Evolutionary conservation across 2,888 invertebrate species (phyloP).

Genomic region (Drosophila phalerata): DNA sequence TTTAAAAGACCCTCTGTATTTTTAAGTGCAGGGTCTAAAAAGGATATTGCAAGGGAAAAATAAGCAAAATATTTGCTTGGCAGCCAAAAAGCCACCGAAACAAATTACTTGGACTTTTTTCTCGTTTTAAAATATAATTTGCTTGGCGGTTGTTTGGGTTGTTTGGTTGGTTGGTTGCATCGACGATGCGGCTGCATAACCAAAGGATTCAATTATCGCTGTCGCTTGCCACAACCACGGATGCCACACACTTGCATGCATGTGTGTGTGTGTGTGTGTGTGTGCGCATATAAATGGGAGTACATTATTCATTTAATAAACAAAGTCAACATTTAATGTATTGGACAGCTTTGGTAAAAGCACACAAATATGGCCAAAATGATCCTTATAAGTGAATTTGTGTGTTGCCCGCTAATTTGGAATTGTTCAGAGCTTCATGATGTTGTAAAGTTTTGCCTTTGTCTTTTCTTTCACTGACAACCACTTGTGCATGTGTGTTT

Average conservation of each 20-base stretch:
- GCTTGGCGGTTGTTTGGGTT: constrained; percentile 44
- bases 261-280: constrained; percentile 1
- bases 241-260: background rate
- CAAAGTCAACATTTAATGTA: constrained; percentile 29
- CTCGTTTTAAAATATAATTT: constrained; percentile 70
- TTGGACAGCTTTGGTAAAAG: constrained; percentile 22
- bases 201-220: constrained; percentile 72
- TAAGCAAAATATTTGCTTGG: constrained; percentile 48
- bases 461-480: constrained; percentile 29
- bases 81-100: constrained; percentile 44
- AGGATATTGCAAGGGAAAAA: constrained; percentile 10
- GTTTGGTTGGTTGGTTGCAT: constrained; percentile 26
- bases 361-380: background rate
- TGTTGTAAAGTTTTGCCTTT: constrained; percentile 55
- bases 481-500: background rate
- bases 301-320: constrained; percentile 26
- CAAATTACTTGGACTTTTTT: constrained; percentile 53
- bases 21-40: background rate
- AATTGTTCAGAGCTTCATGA: constrained; percentile 63
- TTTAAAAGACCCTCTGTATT: background rate
- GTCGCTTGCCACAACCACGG: constrained; percentile 42
- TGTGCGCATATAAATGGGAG: background rate
- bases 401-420: constrained; percentile 35
- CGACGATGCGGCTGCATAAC: constrained; percentile 50
- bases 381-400: constrained; percentile 15